These are phyloP conservation scores for Trichopria drosophilae DNA, from an alignment of 2,888 invertebrate species.

Conservation along the genomic window DNA sequence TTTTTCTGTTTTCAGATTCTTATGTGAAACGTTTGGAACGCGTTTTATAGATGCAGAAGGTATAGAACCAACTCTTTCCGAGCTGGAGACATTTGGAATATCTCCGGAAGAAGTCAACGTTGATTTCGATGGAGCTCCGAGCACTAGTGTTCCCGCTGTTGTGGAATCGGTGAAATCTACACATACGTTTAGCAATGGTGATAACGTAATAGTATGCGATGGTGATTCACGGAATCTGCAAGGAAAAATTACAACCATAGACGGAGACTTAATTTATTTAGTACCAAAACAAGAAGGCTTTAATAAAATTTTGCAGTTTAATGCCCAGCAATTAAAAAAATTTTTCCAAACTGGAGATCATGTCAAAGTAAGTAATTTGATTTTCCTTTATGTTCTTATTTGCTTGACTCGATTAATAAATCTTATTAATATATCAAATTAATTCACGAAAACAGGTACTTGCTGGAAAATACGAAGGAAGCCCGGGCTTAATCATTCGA, in stretches of 20 bases:
- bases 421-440: too few relatives aligned
- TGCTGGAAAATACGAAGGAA: slow-evolving; percentile 65
- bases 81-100: slow-evolving; percentile 92
- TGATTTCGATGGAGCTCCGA: slow-evolving; percentile 65
- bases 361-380: slow-evolving; percentile 26
- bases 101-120: slow-evolving; percentile 86
- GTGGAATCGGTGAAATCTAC: not conserved
- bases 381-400: too few relatives aligned
- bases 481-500: slow-evolving; percentile 65
- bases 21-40: slow-evolving; percentile 95
- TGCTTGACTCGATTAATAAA: too few relatives aligned
- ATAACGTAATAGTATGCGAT: slow-evolving; percentile 29
- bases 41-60: slow-evolving; percentile 91
- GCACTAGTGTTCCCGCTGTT: slow-evolving; percentile 47
- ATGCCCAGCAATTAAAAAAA: slow-evolving; percentile 19
- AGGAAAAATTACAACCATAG: slow-evolving; percentile 22
- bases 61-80: slow-evolving; percentile 92
- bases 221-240: slow-evolving; percentile 22
- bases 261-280: slow-evolving; percentile 12
- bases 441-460: slow-evolving; percentile 58
- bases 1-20: too few relatives aligned
- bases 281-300: slow-evolving; percentile 22
- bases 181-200: slow-evolving; percentile 23
- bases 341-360: slow-evolving; percentile 24
- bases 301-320: slow-evolving; percentile 23